phyloP scores from a whole-genome alignment of 1,140 invertebrate genomes.

The Diachasma alloeum region DNA sequence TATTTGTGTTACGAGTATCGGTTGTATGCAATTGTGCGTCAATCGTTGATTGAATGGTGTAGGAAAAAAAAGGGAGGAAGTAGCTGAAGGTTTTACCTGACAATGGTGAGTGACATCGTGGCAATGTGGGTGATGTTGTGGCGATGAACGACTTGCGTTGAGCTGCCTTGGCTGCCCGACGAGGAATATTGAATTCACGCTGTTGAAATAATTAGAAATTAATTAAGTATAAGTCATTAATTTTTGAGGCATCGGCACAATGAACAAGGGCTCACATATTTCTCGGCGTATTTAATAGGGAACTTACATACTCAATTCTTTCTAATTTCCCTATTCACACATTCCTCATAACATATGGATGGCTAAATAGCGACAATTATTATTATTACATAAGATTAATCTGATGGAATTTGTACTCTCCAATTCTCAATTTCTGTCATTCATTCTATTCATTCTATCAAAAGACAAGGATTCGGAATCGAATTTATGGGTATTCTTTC shows the following conservation, averaged over 20 bases:
- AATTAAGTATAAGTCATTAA: background rate
- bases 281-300: background rate
- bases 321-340: too few species aligned
- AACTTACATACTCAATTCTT: too few species aligned
- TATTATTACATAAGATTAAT: too few species aligned
- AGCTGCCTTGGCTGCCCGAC: slow-evolving; percentile 66
- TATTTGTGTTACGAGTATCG: slow-evolving; percentile 9
- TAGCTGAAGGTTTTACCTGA: slow-evolving; percentile 63
- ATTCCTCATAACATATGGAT: too few species aligned
- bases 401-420: too few species aligned
- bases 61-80: background rate
- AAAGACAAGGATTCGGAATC: too few species aligned
- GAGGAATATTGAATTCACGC: slow-evolving; percentile 64
- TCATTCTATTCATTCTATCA: too few species aligned
- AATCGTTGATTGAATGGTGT: slow-evolving; percentile 7
- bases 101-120: slow-evolving; percentile 81
- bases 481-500: too few species aligned
- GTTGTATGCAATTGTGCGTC: slow-evolving; percentile 8
- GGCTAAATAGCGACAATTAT: too few species aligned
- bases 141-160: slow-evolving; percentile 75
- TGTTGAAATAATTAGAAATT: slow-evolving; percentile 62
- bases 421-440: too few species aligned
- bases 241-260: background rate
- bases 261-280: background rate
- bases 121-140: slow-evolving; percentile 77